Conservation (phyloP, 2,113 vertebrate genomes). For the Sinocyclocheilus anshuiensis region DNA sequence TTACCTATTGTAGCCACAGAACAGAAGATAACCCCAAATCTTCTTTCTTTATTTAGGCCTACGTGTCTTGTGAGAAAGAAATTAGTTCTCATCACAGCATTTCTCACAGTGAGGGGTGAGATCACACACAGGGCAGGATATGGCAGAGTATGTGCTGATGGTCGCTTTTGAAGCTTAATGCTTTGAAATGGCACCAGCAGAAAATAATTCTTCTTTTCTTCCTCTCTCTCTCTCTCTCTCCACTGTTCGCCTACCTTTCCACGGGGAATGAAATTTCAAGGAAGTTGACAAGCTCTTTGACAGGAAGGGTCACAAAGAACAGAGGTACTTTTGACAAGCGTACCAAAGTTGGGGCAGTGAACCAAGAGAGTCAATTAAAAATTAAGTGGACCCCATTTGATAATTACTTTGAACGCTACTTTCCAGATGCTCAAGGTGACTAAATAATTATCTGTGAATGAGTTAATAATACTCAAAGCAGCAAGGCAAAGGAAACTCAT, state of each 20-base stretch:
- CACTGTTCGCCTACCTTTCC: neutral
- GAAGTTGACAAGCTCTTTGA: conserved; percentile 35
- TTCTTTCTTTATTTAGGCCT: no score
- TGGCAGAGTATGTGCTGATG: no score
- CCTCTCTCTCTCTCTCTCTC: neutral
- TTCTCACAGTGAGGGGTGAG: no score
- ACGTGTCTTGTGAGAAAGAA: no score
- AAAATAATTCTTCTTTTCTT: neutral
- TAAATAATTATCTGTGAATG: conserved; percentile 34
- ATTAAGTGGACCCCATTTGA: conserved; percentile 51
- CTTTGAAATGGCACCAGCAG: neutral
- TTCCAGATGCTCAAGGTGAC: conserved; percentile 54
- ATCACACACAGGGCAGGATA: no score
- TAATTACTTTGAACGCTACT: conserved; percentile 49
- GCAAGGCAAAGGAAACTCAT: conserved; percentile 31
- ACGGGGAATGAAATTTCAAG: neutral
- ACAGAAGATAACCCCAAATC: no score
- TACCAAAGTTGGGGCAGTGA: conserved; percentile 49
- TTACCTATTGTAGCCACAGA: no score
- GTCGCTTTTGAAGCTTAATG: neutral
- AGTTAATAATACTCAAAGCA: conserved; percentile 49
- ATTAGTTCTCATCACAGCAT: no score
- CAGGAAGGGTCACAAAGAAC: conserved; percentile 57
- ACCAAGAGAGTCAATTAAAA: conserved; percentile 62
- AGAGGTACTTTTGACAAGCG: conserved; percentile 51